Evolutionary conservation across 2,888 invertebrate genomes (phyloP), one percentile per base, ranked within the genome.

Genomic region (Enchytraeus crypticus): DNA sequence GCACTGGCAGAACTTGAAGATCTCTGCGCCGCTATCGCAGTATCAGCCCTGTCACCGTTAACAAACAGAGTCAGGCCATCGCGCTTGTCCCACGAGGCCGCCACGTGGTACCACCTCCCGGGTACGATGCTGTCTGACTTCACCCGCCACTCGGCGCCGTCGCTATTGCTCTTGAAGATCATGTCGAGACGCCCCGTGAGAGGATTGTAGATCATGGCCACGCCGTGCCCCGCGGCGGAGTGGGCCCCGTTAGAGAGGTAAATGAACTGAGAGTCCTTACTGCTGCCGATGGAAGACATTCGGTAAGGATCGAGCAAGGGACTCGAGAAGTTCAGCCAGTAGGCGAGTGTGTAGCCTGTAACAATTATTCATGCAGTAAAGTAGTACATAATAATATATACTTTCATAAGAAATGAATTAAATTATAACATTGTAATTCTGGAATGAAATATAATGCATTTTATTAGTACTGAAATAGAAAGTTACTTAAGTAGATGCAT

Each of bases 221-320:
- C 71, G 11, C 78, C 78, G 65, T 78, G 76, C 29, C 71, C 71
- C 46, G 69, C 63, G 1, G 64, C 43, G 11, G 63, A 65, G 62
- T 78, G 75, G 11, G 74, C 78, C 0, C 78, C 78, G 62, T 77
- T 78, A 18, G 75, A 73, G 55, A 78, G 62, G 65, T 74, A 76
- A 4, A 76, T 72, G 3, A 70, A 71, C 45, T 72, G 68, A 14
- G 66, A n/a, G n/a, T n/a, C n/a, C n/a, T n/a, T n/a, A n/a, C n/a
- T n/a, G n/a, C n/a, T n/a, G n/a, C n/a, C n/a, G n/a, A n/a, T n/a
- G n/a, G n/a, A n/a, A n/a, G n/a, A n/a, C n/a, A n/a, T n/a, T n/a
- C n/a, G n/a, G n/a, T n/a, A n/a, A n/a, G n/a, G 66, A 23, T 66
- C 62, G 23, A 68, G 69, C 4, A 57, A 30, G 1, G 69, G 67